Percentiles rank a stretch among this genome's conserved stretches.
Conservation (phyloP, 2,888 invertebrate genomes). For the Lysandra bellargus region DNA sequence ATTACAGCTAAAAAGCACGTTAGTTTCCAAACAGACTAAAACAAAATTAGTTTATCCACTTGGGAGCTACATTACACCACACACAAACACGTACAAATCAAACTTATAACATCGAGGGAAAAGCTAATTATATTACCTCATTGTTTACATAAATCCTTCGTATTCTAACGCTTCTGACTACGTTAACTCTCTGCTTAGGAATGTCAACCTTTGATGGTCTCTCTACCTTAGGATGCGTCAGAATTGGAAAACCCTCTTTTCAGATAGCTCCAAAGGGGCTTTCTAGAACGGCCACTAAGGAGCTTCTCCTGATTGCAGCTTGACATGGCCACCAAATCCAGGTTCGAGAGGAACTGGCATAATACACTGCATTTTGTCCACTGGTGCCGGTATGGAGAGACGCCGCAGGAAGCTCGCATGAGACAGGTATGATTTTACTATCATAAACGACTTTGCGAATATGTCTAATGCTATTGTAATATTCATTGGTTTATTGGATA, state of each 20-base stretch:
- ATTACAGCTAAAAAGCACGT: neutral
- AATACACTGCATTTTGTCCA: conserved; percentile 85
- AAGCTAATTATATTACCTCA: neutral
- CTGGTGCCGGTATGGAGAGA: conserved; percentile 86
- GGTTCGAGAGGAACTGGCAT: conserved; percentile 83
- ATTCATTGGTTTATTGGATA: neutral
- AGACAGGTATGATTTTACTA: conserved; percentile 78
- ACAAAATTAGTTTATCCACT: neutral
- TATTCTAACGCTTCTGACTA: conserved; percentile 42
- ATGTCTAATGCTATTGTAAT: neutral
- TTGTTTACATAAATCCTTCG: neutral
- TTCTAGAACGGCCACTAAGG: conserved; percentile 76
- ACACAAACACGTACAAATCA: neutral
- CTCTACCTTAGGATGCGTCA: conserved; percentile 57
- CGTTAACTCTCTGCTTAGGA: conserved; percentile 27
- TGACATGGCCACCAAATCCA: conserved; percentile 79
- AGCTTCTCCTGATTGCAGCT: conserved; percentile 81
- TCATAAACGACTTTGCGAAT: neutral
- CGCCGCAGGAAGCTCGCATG: conserved; percentile 84
- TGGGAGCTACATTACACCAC: neutral
- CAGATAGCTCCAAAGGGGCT: conserved; percentile 75
- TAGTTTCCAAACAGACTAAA: neutral
- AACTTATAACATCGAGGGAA: neutral
- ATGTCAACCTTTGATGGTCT: conserved; percentile 44
- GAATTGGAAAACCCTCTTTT: conserved; percentile 78